phyloP scores from a whole-genome alignment of 2,113 vertebrate genomes.

The Psilopogon haemacephalus region DNA sequence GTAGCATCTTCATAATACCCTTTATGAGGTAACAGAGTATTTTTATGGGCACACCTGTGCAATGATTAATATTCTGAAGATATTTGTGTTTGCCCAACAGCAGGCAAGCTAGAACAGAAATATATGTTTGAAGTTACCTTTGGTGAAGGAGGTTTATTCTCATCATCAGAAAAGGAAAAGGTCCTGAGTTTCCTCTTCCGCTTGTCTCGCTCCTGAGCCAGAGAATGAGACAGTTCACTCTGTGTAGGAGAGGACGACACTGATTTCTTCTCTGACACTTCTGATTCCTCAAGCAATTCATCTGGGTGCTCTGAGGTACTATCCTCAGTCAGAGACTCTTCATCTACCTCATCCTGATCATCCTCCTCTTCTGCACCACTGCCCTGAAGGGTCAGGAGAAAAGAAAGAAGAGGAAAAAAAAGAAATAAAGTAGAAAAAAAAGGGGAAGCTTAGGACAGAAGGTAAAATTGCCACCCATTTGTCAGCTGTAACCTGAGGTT shows the following conservation, averaged over 20 bases:
- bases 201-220: constrained; percentile 75
- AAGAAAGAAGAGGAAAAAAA: neutral
- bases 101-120: neutral
- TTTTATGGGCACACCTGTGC: neutral
- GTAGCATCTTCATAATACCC: neutral
- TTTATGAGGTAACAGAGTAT: neutral
- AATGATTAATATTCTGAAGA: neutral
- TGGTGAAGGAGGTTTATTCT: constrained; percentile 91
- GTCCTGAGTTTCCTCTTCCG: constrained; percentile 86
- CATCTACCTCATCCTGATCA: constrained; percentile 84
- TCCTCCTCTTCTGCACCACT: constrained; percentile 93
- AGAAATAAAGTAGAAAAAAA: neutral
- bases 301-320: constrained; percentile 90
- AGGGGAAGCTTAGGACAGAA: neutral
- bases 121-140: constrained; percentile 78
- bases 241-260: constrained; percentile 85
- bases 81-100: neutral
- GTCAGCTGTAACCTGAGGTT: neutral
- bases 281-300: constrained; percentile 90
- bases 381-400: constrained; percentile 74
- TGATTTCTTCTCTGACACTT: constrained; percentile 90
- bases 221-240: constrained; percentile 80
- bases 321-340: constrained; percentile 91
- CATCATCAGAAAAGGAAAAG: constrained; percentile 91
- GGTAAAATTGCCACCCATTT: neutral